Evolutionary conservation across 2,113 vertebrate genomes (phyloP).

Genomic region (Tringa solitaria): DNA sequence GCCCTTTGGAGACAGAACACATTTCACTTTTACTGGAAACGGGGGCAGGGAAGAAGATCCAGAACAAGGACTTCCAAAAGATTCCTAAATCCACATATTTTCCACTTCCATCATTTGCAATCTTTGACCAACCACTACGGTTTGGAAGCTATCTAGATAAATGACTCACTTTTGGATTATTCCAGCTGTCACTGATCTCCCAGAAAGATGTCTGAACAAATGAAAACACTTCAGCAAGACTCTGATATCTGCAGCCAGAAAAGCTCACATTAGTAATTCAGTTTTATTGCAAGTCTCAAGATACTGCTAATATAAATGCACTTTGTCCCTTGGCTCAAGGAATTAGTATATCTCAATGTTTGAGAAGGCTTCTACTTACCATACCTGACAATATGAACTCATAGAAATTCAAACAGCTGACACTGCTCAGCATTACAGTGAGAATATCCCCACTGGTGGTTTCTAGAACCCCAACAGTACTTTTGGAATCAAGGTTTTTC

Average conservation of each 20-base stretch:
- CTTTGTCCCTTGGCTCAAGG: conserved; percentile 27
- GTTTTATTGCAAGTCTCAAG: conserved; percentile 35
- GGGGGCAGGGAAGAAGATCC: background rate
- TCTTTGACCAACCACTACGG: background rate
- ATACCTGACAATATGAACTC: background rate
- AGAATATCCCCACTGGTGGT: background rate
- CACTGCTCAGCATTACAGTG: background rate
- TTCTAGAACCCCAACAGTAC: background rate
- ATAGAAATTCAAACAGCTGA: background rate
- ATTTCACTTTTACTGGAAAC: background rate
- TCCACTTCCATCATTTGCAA: background rate
- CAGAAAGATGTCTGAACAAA: conserved; percentile 26
- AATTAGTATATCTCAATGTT: background rate
- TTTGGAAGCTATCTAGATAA: conserved; percentile 11
- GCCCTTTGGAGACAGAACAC: background rate
- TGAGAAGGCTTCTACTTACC: background rate
- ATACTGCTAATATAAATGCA: conserved; percentile 14
- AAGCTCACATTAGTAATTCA: conserved; percentile 3
- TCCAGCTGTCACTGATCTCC: conserved; percentile 19
- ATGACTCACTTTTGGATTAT: conserved; percentile 31
- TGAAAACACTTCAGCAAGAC: background rate
- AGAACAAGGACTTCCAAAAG: background rate
- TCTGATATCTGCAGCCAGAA: conserved; percentile 18
- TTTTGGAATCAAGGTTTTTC: background rate
- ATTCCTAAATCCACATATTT: background rate